Evolutionary conservation across 2,888 invertebrate genomes (phyloP).

Genomic region (Hypercompe scribonia): DNA sequence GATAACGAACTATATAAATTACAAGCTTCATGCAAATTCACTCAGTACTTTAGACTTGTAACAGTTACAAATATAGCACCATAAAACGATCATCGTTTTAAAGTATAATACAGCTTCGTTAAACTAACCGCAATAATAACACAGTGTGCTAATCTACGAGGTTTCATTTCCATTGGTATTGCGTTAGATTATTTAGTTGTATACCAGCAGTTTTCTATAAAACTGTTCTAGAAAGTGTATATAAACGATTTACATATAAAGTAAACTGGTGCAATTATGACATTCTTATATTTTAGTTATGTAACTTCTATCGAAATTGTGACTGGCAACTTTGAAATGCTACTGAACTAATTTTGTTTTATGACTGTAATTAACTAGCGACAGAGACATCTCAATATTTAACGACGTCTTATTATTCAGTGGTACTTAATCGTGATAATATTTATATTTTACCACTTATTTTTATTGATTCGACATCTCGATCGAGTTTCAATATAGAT

Average conservation of each 20-base stretch:
- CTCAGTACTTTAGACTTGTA: background rate
- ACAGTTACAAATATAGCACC: background rate
- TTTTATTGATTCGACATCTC: too few species aligned
- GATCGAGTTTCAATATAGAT: too few species aligned
- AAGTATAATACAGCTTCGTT: background rate
- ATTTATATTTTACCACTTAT: too few species aligned
- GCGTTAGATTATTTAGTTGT: conserved; percentile 5
- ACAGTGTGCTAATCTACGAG: background rate
- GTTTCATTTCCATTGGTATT: conserved; percentile 8
- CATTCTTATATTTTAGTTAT: background rate
- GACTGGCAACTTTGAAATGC: background rate
- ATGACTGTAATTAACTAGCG: too few species aligned
- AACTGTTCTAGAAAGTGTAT: conserved; percentile 8
- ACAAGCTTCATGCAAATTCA: background rate
- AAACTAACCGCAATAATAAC: conserved; percentile 3
- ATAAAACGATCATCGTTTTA: background rate
- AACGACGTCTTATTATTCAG: too few species aligned
- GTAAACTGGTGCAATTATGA: conserved; percentile 7
- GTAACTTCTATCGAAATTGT: background rate
- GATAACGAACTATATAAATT: background rate
- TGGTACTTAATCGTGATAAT: too few species aligned
- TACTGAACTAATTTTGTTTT: too few species aligned
- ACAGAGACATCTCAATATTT: too few species aligned
- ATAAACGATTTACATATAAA: conserved; percentile 9
- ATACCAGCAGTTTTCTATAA: background rate